Percentiles rank a stretch among this genome's conserved stretches.
phyloP scores from a whole-genome alignment of 2,113 vertebrate species.

The Gallinago media region DNA sequence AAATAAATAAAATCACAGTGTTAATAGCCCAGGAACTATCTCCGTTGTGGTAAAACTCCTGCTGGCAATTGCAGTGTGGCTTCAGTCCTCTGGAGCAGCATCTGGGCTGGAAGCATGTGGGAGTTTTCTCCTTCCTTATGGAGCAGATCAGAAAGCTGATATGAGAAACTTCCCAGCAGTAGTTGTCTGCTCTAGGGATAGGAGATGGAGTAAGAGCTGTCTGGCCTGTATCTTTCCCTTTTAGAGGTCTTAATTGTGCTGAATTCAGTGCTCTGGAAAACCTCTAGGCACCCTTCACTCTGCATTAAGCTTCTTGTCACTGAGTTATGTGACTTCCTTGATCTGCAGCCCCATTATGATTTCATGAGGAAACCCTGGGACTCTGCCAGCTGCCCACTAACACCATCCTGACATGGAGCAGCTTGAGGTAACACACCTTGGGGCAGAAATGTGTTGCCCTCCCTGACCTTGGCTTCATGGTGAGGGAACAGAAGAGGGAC shows the following conservation, averaged over 20 bases:
- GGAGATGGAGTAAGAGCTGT: neutral
- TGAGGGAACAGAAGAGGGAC: neutral
- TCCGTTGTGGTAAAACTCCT: neutral
- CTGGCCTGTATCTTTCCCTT: neutral
- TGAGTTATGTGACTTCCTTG: neutral
- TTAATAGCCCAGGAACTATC: neutral
- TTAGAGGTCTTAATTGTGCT: neutral
- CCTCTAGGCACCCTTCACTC: constrained; percentile 40
- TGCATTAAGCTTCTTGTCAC: neutral
- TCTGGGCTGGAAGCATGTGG: neutral
- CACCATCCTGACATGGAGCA: neutral
- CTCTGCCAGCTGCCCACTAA: neutral
- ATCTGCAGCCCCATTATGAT: neutral
- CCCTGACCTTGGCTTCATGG: neutral
- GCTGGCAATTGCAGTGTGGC: neutral
- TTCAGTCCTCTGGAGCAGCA: neutral
- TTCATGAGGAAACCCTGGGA: neutral
- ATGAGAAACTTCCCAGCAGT: neutral
- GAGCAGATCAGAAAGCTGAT: neutral
- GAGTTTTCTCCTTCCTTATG: neutral
- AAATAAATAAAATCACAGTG: neutral
- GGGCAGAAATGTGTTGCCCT: neutral
- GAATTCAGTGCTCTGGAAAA: constrained; percentile 27
- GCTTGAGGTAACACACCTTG: neutral
- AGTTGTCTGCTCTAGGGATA: neutral